Percentiles rank a stretch among this genome's conserved stretches.
Conservation (phyloP, 2,888 invertebrate species). For the Linnaemya tessellans region DNA sequence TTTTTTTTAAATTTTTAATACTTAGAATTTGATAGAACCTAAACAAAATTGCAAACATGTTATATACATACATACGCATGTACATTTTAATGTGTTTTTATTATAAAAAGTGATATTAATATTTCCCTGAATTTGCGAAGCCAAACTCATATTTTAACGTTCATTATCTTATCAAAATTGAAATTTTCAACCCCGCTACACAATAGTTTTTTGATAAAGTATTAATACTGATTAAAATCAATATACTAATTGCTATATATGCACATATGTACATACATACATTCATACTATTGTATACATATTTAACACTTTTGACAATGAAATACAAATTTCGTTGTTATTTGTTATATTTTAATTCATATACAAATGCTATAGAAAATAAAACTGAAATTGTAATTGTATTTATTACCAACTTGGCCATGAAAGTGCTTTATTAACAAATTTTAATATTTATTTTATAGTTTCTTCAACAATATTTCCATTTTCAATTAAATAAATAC, state of each 20-base stretch:
- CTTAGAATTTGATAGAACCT: not conserved
- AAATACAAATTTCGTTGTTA: constrained; percentile 47
- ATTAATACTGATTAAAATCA: not conserved
- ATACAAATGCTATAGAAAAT: constrained; percentile 18
- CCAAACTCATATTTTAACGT: not conserved
- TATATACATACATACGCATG: not conserved
- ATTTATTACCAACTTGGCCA: constrained; percentile 16
- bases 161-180: constrained; percentile 16
- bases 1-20: too few relatives aligned
- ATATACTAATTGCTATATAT: not conserved
- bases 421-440: constrained; percentile 11
- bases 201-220: not conserved
- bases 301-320: constrained; percentile 25
- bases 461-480: not conserved
- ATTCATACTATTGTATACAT: not conserved
- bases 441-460: constrained; percentile 16
- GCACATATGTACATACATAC: not conserved
- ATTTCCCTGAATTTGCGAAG: not conserved
- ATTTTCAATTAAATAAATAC: not conserved
- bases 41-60: not conserved
- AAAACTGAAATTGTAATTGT: not conserved
- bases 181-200: not conserved
- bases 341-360: constrained; percentile 57
- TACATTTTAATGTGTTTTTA: not conserved
- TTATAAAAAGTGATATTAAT: not conserved